Evolutionary conservation across 1,140 invertebrate genomes (phyloP).

Genomic region (Arctopsyche grandis): DNA sequence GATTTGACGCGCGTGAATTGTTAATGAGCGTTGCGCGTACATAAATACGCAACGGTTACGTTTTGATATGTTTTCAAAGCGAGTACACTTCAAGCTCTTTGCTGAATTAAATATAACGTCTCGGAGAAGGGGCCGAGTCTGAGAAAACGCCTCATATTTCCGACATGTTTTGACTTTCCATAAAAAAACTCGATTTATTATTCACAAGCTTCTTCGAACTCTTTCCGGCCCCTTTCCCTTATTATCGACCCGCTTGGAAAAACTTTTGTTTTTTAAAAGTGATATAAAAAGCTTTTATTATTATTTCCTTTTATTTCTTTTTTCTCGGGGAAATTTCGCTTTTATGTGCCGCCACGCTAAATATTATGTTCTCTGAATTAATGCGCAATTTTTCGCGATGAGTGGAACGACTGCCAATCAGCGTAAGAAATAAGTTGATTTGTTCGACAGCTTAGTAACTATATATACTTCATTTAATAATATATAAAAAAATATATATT

Average conservation of each 20-base stretch:
- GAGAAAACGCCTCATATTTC: slow-evolving; percentile 22
- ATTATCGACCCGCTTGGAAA: slow-evolving; percentile 28
- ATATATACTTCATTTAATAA: too few species aligned
- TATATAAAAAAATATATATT: too few species aligned
- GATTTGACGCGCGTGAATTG: too few species aligned
- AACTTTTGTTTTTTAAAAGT: slow-evolving; percentile 26
- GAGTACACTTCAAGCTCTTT: background rate
- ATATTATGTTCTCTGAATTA: background rate
- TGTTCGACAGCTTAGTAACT: too few species aligned
- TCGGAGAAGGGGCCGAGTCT: background rate
- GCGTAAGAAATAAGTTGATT: too few species aligned
- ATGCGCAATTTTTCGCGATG: background rate
- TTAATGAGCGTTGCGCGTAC: too few species aligned
- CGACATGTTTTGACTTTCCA: slow-evolving; percentile 29
- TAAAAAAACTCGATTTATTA: slow-evolving; percentile 37
- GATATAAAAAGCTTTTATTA: slow-evolving; percentile 39
- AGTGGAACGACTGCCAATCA: background rate
- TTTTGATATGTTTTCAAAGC: too few species aligned
- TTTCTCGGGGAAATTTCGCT: background rate
- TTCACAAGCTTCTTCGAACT: slow-evolving; percentile 31
- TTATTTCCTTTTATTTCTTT: slow-evolving; percentile 21
- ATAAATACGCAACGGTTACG: too few species aligned
- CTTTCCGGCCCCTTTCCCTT: slow-evolving; percentile 18
- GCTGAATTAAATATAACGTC: slow-evolving; percentile 26
- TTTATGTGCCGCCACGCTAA: background rate